phyloP scores from a whole-genome alignment of 2,888 invertebrate genomes.

The Halictus quadricinctus region DNA sequence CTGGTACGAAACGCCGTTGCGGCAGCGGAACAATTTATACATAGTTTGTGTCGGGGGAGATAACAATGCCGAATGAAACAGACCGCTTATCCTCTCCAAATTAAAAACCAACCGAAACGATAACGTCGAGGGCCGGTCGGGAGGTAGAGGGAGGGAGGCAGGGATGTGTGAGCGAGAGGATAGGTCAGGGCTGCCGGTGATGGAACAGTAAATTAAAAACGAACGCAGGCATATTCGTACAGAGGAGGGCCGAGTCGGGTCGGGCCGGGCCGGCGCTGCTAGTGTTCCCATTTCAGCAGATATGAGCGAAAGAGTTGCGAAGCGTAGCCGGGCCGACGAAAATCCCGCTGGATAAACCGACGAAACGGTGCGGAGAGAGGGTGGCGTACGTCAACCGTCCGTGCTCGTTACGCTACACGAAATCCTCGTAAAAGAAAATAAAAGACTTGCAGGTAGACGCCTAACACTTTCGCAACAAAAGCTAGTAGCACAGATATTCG shows the following conservation, averaged over 20 bases:
- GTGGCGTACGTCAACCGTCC: conserved; percentile 40
- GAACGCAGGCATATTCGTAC: conserved; percentile 29
- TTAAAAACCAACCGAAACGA: conserved; percentile 47
- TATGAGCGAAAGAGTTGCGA: conserved; percentile 17
- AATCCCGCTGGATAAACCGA: conserved; percentile 45
- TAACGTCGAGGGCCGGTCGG: neutral
- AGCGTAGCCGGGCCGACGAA: conserved; percentile 34
- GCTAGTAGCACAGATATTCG: conserved; percentile 38
- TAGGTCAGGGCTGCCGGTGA: conserved; percentile 3
- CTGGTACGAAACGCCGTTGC: neutral
- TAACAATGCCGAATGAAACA: conserved; percentile 8
- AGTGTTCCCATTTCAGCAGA: conserved; percentile 17
- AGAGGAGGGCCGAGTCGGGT: neutral
- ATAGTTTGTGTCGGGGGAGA: conserved; percentile 13
- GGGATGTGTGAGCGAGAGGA: neutral
- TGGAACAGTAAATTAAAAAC: conserved; percentile 47
- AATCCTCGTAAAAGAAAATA: conserved; percentile 52
- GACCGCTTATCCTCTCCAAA: conserved; percentile 29
- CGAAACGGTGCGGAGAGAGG: neutral
- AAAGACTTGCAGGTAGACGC: conserved; percentile 53
- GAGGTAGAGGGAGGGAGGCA: neutral
- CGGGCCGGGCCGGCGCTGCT: neutral
- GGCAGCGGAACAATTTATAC: conserved; percentile 26
- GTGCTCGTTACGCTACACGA: conserved; percentile 37
- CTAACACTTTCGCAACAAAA: conserved; percentile 61